A percentile compares a stretch with the other conserved stretches of the same genome.
Conservation (phyloP, 2,113 vertebrate species). For the Triplophysa dalaica region DNA sequence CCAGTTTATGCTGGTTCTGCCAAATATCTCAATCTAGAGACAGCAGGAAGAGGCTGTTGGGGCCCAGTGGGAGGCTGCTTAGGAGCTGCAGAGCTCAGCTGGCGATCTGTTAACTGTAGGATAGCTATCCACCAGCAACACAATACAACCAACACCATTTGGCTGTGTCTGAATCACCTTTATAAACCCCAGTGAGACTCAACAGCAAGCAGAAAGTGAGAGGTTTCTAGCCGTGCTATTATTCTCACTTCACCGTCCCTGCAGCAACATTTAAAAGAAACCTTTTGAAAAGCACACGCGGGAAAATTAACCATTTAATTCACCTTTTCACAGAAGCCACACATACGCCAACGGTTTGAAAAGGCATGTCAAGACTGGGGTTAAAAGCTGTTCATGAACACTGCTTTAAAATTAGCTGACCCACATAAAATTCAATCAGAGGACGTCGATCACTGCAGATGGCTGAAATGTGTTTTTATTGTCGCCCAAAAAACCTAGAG, state of each 20-base stretch:
- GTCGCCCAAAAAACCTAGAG: slow-evolving; percentile 39
- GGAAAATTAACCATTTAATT: not conserved
- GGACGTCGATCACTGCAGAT: slow-evolving; percentile 63
- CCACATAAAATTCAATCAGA: slow-evolving; percentile 59
- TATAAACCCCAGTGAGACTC: not conserved
- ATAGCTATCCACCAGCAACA: not conserved
- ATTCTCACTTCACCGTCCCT: slow-evolving; percentile 3
- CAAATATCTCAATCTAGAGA: slow-evolving; percentile 17
- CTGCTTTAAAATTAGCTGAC: slow-evolving; percentile 49
- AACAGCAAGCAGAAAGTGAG: not conserved
- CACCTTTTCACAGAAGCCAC: not conserved
- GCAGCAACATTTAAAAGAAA: slow-evolving; percentile 23
- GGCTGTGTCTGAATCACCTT: slow-evolving; percentile 5
- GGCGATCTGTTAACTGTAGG: slow-evolving; percentile 4
- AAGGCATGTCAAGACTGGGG: not conserved
- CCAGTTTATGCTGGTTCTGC: slow-evolving; percentile 13
- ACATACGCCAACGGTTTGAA: not conserved
- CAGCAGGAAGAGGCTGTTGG: slow-evolving; percentile 39
- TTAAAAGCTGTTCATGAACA: slow-evolving; percentile 12
- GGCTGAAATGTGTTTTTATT: slow-evolving; percentile 51
- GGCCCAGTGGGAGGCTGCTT: slow-evolving; percentile 27
- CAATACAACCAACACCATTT: slow-evolving; percentile 26
- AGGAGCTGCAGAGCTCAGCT: slow-evolving; percentile 12
- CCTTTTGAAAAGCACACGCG: slow-evolving; percentile 8
- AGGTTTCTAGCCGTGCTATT: not conserved